These are phyloP conservation scores for Araneus ventricosus DNA, from an alignment of 1,140 invertebrate genomes.

Conservation along the genomic window DNA sequence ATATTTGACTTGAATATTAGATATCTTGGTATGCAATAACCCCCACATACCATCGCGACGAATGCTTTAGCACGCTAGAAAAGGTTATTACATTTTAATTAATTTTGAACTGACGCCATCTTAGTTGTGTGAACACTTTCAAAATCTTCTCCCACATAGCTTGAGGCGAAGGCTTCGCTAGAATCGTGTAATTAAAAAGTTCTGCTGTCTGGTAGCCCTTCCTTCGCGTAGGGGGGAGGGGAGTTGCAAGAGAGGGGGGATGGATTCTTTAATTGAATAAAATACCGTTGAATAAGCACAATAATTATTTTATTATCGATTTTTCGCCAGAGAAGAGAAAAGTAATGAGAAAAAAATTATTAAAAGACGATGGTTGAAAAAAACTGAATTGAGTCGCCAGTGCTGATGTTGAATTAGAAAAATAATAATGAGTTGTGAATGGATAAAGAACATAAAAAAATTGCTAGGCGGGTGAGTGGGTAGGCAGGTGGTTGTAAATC, in stretches of 20 bases:
- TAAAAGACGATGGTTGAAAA: neutral
- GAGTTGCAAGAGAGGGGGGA: neutral
- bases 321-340: neutral
- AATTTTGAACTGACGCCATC: slow-evolving; percentile 55
- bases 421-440: slow-evolving; percentile 65
- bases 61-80: slow-evolving; percentile 21
- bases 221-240: neutral
- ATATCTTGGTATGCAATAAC: slow-evolving; percentile 55
- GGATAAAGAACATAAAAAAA: neutral
- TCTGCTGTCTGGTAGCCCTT: neutral
- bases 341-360: slow-evolving; percentile 21
- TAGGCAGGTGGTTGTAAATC: neutral
- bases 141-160: slow-evolving; percentile 43
- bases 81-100: slow-evolving; percentile 58
- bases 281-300: slow-evolving; percentile 70
- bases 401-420: slow-evolving; percentile 56
- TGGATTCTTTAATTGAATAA: slow-evolving; percentile 70
- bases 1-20: slow-evolving; percentile 54
- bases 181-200: slow-evolving; percentile 64
- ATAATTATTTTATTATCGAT: slow-evolving; percentile 75
- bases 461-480: neutral
- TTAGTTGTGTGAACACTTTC: slow-evolving; percentile 31
- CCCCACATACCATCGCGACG: slow-evolving; percentile 25
- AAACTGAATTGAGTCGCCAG: slow-evolving; percentile 31
- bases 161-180: neutral